Evolutionary conservation across 2,113 vertebrate species (phyloP), one percentile per base, ranked within the genome.

Genomic region (Psittacara wagleri): DNA sequence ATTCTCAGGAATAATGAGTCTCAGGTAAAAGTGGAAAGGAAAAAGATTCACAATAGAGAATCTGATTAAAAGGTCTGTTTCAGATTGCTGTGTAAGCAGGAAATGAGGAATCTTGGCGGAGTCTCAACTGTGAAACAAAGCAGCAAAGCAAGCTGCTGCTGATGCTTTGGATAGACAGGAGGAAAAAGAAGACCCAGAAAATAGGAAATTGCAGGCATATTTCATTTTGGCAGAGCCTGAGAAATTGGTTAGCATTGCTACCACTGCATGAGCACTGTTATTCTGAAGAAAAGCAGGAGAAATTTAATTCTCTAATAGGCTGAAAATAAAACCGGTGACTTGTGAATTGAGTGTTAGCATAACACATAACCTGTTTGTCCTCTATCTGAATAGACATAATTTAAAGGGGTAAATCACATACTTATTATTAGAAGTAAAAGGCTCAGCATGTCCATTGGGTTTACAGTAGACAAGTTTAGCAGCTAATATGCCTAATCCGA

Each of bases 21-120:
- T 83, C 92, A 92, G 83, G 88, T 90, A 92, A 55, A 95, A 88
- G 93, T 62, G 61, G 80, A 88, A 90, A 97, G 52, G 24, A 88
- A 76, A 77, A 79, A 74, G 59, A 83, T 78, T 96, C 87, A 85
- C 44, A 68, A 28, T 28, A 77, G 77, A 91, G 70, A 80, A 88
- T 92, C 81, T 97, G 96, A 96, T 96, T 91, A 76, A 62, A 94
- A 93, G 76, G 72, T 87, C 96, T 96, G 92, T 80, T 96, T 77
- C 81, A 90, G 92, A 90, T 90, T 83, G 59, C 92, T 75, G 41
- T 63, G n/a, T 68, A 92, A 95, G 88, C 96, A 97, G 97, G 96
- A 98, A 97, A 96, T 95, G 94, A 95, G 90, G 94, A 94, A 89
- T 89, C 72, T 95, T 96, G 97, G 96, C 96, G 87, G 86, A 81